These are phyloP conservation scores for Arbacia lixula DNA, from an alignment of 53 echinoderm and acorn worm species.

Conservation along the genomic window DNA sequence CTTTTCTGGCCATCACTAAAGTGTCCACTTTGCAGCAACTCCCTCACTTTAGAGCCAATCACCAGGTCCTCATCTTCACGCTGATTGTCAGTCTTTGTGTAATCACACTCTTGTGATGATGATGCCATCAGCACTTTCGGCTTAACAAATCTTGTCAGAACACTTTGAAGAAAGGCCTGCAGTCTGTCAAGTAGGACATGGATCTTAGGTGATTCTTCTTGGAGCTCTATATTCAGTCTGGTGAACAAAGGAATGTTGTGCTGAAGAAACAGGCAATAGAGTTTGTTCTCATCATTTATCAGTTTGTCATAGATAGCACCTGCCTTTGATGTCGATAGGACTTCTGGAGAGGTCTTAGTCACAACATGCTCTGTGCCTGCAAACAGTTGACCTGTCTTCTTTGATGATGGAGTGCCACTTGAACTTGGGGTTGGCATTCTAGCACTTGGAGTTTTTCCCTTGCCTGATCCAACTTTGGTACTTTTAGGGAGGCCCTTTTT, in stretches of 20 bases:
- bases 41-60: slow-evolving; percentile 33
- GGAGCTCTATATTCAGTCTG: slow-evolving; percentile 55
- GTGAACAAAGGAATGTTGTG: slow-evolving; percentile 58
- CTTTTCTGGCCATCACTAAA: slow-evolving; percentile 26
- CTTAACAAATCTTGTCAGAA: slow-evolving; percentile 50
- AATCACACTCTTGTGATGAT: slow-evolving; percentile 11
- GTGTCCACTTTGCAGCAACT: slow-evolving; percentile 2
- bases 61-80: slow-evolving; percentile 22
- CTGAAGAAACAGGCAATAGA: slow-evolving; percentile 57
- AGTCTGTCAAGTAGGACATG: slow-evolving; percentile 49
- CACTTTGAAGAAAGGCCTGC: slow-evolving; percentile 28
- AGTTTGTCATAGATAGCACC: slow-evolving; percentile 30
- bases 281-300: slow-evolving; percentile 51
- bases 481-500: neutral
- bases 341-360: slow-evolving; percentile 7
- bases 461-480: slow-evolving; percentile 21
- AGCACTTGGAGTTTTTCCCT: too few relatives aligned
- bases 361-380: slow-evolving; percentile 14
- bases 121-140: slow-evolving; percentile 16
- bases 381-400: slow-evolving; percentile 35
- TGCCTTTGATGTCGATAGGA: slow-evolving; percentile 9
- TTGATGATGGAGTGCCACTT: neutral
- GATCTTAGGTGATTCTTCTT: slow-evolving; percentile 45
- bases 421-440: slow-evolving; percentile 15
- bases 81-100: slow-evolving; percentile 11